Evolutionary conservation across 2,888 invertebrate species (phyloP).

Genomic region (Hermaeophaga mercurialis): DNA sequence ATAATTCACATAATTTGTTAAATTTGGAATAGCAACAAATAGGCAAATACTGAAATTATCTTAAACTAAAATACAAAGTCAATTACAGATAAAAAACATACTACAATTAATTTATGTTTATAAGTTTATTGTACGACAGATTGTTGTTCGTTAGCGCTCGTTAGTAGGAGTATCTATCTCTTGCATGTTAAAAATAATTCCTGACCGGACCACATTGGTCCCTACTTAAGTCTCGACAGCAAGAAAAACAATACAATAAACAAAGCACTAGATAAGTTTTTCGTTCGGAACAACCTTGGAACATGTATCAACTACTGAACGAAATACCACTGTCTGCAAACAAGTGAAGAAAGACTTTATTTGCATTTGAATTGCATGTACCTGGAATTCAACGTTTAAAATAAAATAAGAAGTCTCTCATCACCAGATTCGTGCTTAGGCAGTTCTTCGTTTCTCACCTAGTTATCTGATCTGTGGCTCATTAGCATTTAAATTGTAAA

Average conservation of each 20-base stretch:
- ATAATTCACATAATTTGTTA: too few species aligned
- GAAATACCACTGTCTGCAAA: slow-evolving; percentile 26
- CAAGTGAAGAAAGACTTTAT: slow-evolving; percentile 29
- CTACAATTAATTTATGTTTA: too few species aligned
- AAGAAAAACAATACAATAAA: background rate
- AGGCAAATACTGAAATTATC: too few species aligned
- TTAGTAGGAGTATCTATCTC: too few species aligned
- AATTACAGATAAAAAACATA: too few species aligned
- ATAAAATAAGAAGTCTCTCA: slow-evolving; percentile 31
- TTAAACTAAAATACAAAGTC: too few species aligned
- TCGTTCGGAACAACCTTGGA: slow-evolving; percentile 16
- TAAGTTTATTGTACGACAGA: too few species aligned
- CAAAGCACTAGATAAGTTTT: background rate
- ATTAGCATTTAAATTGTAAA: slow-evolving; percentile 39
- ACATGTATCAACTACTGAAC: slow-evolving; percentile 14
- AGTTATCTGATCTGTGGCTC: slow-evolving; percentile 37
- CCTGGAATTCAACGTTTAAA: slow-evolving; percentile 25
- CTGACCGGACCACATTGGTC: background rate
- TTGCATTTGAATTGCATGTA: slow-evolving; percentile 34
- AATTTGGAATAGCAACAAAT: too few species aligned
- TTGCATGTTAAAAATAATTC: too few species aligned
- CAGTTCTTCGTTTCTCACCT: slow-evolving; percentile 39
- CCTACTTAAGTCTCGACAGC: background rate
- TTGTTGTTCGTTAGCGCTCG: too few species aligned
- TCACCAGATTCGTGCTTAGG: background rate